Base-by-base conservation (phyloP, 2,888 invertebrate genomes). In the Acrobeloides nanus region DNA sequence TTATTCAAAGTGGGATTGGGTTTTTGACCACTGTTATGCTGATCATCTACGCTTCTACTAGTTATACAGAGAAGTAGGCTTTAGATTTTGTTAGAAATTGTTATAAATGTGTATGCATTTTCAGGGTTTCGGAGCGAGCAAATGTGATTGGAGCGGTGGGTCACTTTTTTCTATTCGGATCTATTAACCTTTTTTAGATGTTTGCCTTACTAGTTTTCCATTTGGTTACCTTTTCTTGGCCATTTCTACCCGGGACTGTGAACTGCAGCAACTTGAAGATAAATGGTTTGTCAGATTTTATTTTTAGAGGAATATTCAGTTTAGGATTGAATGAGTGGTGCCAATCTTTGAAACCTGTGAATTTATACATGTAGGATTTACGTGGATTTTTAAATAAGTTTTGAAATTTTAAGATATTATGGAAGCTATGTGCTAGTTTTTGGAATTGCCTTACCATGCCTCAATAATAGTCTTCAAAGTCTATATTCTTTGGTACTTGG, bases 401-500 rank as follows among this genome's bases (percentile, higher is more conserved):
- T 20, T 37, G 12, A 27, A 5, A 10, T 38, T 35, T 12, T 6
- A 26, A 5, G 49, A 43, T 61, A 58, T 49, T 61, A 61, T 51
- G 26, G 44, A 12, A 18, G 42, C 33, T 61, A 61, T 35, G 49
- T 48, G 3, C 23, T 61, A 8, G 44, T 61, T 26, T 61, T 48
- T 35, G 61, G 61, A 12, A 47, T 58, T 8, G 48, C 43, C 8
- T 38, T 61, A 5, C 55, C 61, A 6, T 51, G 52, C 34, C 50
- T 61, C 24, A 61, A 61, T 49, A 61, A 61, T 39, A 61, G 59
- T 8, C 55, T 61, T 8, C 61, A 61, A 34, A 55, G 59, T 1
- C 48, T 61, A 34, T 61, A 61, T 47, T 51, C 51, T 23, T 40
- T 53, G 31, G 56, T 56, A 6, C 51, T 56, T 8, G 56, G 56